Evolutionary conservation across 2,888 invertebrate species (phyloP).

Genomic region (Pammene fasciana): DNA sequence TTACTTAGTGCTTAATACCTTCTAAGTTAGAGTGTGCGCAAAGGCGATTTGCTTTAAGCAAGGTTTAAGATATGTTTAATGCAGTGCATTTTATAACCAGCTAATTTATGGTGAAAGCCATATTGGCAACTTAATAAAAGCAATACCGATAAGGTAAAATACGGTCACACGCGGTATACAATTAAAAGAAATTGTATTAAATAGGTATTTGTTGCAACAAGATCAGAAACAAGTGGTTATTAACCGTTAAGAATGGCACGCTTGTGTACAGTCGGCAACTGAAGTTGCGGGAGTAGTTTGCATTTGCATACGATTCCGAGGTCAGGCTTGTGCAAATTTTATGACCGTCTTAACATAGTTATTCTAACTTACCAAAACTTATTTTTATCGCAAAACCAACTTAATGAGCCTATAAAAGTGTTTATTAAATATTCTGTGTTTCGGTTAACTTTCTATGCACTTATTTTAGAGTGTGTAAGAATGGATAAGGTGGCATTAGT

Average conservation of each 20-base stretch:
- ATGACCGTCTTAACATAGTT: too few species aligned
- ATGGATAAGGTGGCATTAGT: too few species aligned
- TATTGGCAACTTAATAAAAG: slow-evolving; percentile 7
- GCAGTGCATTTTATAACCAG: background rate
- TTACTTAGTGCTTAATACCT: slow-evolving; percentile 7
- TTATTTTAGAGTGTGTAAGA: too few species aligned
- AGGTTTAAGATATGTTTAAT: background rate
- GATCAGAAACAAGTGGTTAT: slow-evolving; percentile 11
- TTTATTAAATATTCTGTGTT: too few species aligned
- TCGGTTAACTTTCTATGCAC: too few species aligned
- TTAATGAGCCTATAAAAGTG: too few species aligned
- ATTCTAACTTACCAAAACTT: too few species aligned
- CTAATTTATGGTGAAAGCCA: slow-evolving; percentile 23
- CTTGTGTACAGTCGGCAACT: background rate
- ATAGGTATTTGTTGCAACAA: slow-evolving; percentile 12
- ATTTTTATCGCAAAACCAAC: too few species aligned
- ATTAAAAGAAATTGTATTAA: slow-evolving; percentile 13
- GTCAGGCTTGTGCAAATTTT: too few species aligned
- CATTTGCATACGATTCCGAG: background rate
- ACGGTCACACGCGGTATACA: slow-evolving; percentile 6
- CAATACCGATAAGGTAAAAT: slow-evolving; percentile 13
- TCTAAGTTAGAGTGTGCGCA: slow-evolving; percentile 3
- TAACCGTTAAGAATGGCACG: slow-evolving; percentile 8
- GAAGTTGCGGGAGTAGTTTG: background rate
- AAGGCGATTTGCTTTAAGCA: background rate